phyloP scores from a whole-genome alignment of 2,113 vertebrate genomes.

The Rhadina sibilatrix region DNA sequence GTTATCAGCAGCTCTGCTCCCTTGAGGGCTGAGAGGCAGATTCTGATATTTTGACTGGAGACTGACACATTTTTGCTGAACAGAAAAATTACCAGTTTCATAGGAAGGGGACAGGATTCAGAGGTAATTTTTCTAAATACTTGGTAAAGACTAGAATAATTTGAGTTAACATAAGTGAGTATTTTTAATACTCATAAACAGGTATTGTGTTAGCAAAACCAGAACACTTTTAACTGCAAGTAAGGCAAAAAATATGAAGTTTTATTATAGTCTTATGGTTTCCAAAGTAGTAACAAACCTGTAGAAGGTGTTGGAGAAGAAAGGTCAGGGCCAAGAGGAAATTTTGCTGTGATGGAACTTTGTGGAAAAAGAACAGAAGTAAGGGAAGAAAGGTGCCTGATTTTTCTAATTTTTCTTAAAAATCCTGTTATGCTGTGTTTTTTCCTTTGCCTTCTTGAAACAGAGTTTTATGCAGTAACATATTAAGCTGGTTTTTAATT shows the following conservation, averaged over 20 bases:
- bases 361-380: not conserved
- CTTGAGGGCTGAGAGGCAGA: not conserved
- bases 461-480: not conserved
- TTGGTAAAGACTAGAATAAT: not conserved
- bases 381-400: accelerated
- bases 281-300: not conserved
- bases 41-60: not conserved
- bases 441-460: not conserved
- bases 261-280: not conserved
- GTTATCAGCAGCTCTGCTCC: not conserved
- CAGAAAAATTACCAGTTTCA: not conserved
- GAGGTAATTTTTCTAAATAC: not conserved
- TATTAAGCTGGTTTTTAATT: not conserved
- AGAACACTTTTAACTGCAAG: not conserved
- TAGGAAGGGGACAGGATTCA: not conserved
- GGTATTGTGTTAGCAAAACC: not conserved
- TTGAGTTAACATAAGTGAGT: not conserved
- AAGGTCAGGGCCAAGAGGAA: not conserved
- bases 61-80: not conserved
- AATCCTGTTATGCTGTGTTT: accelerated
- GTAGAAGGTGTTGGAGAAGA: not conserved
- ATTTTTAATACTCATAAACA: not conserved
- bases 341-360: not conserved
- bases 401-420: not conserved
- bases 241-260: not conserved